Evolutionary conservation across 2,888 invertebrate species (phyloP).

Genomic region (Agrotis exclamationis): DNA sequence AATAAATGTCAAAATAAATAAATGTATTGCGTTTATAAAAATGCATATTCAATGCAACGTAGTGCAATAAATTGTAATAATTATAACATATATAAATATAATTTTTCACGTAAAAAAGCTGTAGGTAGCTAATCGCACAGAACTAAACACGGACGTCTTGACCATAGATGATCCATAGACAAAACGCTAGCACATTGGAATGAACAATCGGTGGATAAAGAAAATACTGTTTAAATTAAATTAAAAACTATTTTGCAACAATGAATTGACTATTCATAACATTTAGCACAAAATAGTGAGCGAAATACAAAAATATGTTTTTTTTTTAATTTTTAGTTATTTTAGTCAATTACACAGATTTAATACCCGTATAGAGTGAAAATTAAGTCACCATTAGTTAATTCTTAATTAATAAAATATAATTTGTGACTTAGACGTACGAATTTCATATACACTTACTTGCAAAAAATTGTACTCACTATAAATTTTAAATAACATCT

Average conservation of each 20-base stretch:
- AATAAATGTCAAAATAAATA: constrained; percentile 68
- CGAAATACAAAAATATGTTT: constrained; percentile 63
- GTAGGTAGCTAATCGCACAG: constrained; percentile 71
- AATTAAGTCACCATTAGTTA: constrained; percentile 47
- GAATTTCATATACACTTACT: constrained; percentile 60
- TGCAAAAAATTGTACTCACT: constrained; percentile 53
- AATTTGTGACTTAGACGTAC: constrained; percentile 64
- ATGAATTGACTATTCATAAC: constrained; percentile 52
- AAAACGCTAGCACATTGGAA: constrained; percentile 71
- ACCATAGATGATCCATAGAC: constrained; percentile 58
- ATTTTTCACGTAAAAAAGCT: constrained; percentile 58
- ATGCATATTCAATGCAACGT: constrained; percentile 82
- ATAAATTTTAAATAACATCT: constrained; percentile 47
- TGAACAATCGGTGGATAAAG: constrained; percentile 74
- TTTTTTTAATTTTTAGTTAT: constrained; percentile 45
- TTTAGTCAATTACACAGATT: constrained; percentile 61
- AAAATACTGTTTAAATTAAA: constrained; percentile 66
- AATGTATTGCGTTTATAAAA: constrained; percentile 71
- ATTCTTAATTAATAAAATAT: constrained; percentile 52
- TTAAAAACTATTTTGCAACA: constrained; percentile 57
- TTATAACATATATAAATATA: constrained; percentile 57
- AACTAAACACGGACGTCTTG: constrained; percentile 63
- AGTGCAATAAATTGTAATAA: constrained; percentile 69
- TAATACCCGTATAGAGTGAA: constrained; percentile 63
- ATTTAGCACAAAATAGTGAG: constrained; percentile 54